Evolutionary conservation across 1,140 invertebrate genomes (phyloP), one percentile per base, ranked within the genome.

Genomic region (Melipona quadrifasciata): DNA sequence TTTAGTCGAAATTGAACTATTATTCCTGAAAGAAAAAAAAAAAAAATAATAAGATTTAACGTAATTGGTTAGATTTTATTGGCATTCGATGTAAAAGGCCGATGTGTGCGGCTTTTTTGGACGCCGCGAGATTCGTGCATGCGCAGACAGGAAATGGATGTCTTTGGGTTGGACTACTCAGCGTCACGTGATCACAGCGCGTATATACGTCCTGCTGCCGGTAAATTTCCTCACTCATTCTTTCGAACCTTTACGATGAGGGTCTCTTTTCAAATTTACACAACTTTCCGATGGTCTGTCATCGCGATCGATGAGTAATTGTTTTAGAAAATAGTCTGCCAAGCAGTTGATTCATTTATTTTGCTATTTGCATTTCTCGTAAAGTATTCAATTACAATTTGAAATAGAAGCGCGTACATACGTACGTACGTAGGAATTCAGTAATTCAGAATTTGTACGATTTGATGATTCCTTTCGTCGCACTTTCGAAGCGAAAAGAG

Each of bases 161-260:
- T n/a, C 31, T 70, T 4, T 39, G 53, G 24, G 39, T 68, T 64
- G 61, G 19, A 51, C 47, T 47, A 16, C 21, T 31, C 55, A 11
- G 17, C 17, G 67, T 82, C 92, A 93, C 89, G 91, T 92, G 92
- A 92, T 85, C 55, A 6, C 47, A 68, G 67, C 82, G 87, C 89
- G 87, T 93, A 93, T 94, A 94, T 93, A 93, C 91, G 64, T 34
- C 53, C 70, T 71, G 71, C 74, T 80, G 78, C 84, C 73, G 87
- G 81, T 87, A 85, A 88, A 90, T 88, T 87, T 92, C 86, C 87
- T 90, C 93, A 93, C 90, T 93, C 89, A 87, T 90, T 92, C 91
- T 89, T 89, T 91, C 89, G 85, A 88, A 90, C 83, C 85, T 91
- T 90, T 83, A 39, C 86, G 86, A 88, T 79, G 87, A 90, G 80